phyloP scores from a whole-genome alignment of 2,113 vertebrate genomes.

The Caranx ignobilis region DNA sequence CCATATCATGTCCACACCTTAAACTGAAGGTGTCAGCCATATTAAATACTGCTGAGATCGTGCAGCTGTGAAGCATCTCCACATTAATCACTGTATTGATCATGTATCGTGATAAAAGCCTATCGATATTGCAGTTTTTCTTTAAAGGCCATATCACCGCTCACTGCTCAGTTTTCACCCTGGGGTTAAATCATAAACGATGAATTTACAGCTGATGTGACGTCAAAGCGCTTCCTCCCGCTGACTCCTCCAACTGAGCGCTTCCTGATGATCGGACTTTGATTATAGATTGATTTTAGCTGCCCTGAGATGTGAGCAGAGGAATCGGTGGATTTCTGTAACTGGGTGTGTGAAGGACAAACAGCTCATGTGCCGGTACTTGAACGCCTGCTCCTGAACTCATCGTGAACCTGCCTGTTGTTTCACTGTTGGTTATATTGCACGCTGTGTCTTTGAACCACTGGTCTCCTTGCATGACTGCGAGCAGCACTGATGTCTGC shows the following conservation, averaged over 20 bases:
- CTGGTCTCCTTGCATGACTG: slow-evolving; percentile 50
- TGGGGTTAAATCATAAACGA: not conserved
- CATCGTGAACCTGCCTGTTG: not conserved
- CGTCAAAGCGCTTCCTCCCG: too few relatives aligned
- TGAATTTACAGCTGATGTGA: not conserved
- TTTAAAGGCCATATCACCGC: too few relatives aligned
- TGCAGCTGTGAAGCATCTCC: too few relatives aligned
- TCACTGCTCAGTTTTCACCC: not conserved
- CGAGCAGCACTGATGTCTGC: slow-evolving; percentile 32
- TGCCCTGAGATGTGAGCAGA: not conserved
- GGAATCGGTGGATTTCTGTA: not conserved
- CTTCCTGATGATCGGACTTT: not conserved
- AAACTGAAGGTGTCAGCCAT: too few relatives aligned
- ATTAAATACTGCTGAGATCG: too few relatives aligned
- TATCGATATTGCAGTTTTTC: too few relatives aligned
- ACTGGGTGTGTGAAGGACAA: not conserved
- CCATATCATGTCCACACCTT: too few relatives aligned
- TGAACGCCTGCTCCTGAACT: not conserved
- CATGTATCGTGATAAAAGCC: too few relatives aligned
- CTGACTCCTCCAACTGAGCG: too few relatives aligned
- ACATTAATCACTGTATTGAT: too few relatives aligned
- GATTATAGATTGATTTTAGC: not conserved
- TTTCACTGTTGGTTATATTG: slow-evolving; percentile 44
- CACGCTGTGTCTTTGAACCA: slow-evolving; percentile 45
- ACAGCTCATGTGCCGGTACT: too few relatives aligned